Percentiles rank a stretch among this genome's conserved stretches.
These are phyloP conservation scores for Dryomyza anilis DNA, from an alignment of 2,888 invertebrate genomes.

Conservation along the genomic window DNA sequence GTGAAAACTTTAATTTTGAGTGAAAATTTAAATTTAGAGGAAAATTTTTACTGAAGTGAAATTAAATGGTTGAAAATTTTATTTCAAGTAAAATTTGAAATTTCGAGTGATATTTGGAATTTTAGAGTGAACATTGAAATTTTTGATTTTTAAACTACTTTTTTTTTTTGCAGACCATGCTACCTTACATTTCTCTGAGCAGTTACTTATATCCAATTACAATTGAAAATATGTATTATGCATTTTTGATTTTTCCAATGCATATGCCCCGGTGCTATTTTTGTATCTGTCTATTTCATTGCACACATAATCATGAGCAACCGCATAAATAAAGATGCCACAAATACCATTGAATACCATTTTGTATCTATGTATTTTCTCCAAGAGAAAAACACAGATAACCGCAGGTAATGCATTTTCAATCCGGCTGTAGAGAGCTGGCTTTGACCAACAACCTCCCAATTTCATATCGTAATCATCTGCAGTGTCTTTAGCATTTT, in stretches of 20 bases:
- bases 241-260: neutral
- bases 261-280: neutral
- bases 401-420: neutral
- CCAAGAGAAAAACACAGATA: neutral
- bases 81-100: no score
- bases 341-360: conserved; percentile 7
- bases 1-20: no score
- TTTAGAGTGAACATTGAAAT: no score
- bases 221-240: neutral
- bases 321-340: conserved; percentile 2
- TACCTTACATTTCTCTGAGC: no score
- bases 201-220: no score
- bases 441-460: no score
- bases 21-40: no score
- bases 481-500: neutral
- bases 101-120: no score
- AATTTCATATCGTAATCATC: neutral
- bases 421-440: neutral
- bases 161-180: no score
- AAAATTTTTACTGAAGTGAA: no score
- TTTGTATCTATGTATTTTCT: neutral
- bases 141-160: no score
- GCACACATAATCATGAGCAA: neutral
- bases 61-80: no score
- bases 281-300: neutral